Base-by-base conservation (phyloP, 2,113 vertebrate genomes). In the Gracilinanus agilis region DNA sequence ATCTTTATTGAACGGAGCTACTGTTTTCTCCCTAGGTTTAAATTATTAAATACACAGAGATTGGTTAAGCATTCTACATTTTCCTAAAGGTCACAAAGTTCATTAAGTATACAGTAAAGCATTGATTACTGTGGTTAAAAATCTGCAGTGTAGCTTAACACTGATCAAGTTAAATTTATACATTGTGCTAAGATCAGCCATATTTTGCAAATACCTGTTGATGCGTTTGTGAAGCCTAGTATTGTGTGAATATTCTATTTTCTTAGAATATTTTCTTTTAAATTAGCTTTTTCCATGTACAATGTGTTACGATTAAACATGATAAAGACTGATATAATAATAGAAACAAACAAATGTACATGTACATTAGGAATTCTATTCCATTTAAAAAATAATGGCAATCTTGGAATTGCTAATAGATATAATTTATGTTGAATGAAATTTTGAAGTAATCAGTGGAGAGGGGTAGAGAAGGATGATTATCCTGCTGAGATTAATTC, bases 41-140 rank as follows among this genome's bases (percentile, higher is more conserved):
- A 99, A 99, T 99, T 99, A 99, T 99, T 99, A 99, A 99, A 98
- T 98, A 98, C 98, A 97, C 95, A 96, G 97, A 98, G 98, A 98
- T 98, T 98, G 97, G 97, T 98, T 98, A 98, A 99, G 98, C 97
- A 98, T 97, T 97, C 61, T 98, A 97, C 98, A 97, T 98, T 99
- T 99, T 98, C 98, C 97, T 98, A 98, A 99, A 98, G 99, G 99
- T 99, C 99, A 99, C 96, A 97, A 98, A 98, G 98, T 98, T 99
- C 98, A 98, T 98, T 98, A 98, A 98, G 98, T 98, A 98, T 98
- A 98, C 97, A 97, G 94, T 98, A 94, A 96, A 96, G 97, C 97
- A 98, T 99, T 98, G 98, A 98, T 98, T 98, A 97, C 94, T 98
- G 98, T 96, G 96, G 95, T 95, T 95, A 90, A 92, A 96, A 95